Conservation (phyloP, 2,113 vertebrate species). For the Seriola rivoliana region DNA sequence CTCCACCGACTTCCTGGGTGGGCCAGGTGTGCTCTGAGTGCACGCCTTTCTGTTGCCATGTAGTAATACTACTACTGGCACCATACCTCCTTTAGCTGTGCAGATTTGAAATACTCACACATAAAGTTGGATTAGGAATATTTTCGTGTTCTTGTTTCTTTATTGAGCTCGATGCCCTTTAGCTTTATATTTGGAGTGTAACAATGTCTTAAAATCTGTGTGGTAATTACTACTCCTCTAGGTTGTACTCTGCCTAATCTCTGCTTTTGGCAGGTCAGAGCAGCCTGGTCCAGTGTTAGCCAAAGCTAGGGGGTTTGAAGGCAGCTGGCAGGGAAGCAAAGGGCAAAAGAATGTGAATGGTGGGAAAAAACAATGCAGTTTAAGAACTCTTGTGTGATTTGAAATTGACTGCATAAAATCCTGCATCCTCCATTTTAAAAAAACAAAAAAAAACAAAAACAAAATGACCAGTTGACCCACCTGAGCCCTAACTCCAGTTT, state of each 20-base stretch:
- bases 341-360: constrained; percentile 15
- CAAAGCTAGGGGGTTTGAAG: not conserved
- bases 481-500: constrained; percentile 4
- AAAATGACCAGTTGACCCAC: not conserved
- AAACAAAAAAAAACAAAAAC: not conserved
- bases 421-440: not conserved
- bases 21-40: constrained; percentile 49
- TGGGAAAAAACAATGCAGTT: not conserved
- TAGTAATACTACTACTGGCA: constrained; percentile 40
- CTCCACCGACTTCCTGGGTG: constrained; percentile 50
- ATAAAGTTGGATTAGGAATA: constrained; percentile 39
- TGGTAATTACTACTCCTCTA: not conserved
- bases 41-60: constrained; percentile 15
- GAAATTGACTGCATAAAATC: not conserved
- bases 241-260: constrained; percentile 18
- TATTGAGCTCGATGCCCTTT: not conserved
- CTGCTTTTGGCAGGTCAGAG: constrained; percentile 40
- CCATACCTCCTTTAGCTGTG: not conserved
- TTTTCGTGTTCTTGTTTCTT: constrained; percentile 37
- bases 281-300: constrained; percentile 11
- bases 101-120: constrained; percentile 30
- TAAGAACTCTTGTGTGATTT: not conserved
- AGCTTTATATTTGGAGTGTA: constrained; percentile 34
- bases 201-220: constrained; percentile 25
- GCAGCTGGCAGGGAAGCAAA: not conserved